A percentile compares a stretch with the other conserved stretches of the same genome.
Evolutionary conservation across 2,888 invertebrate genomes (phyloP).

Genomic region (Chouioia cunea): DNA sequence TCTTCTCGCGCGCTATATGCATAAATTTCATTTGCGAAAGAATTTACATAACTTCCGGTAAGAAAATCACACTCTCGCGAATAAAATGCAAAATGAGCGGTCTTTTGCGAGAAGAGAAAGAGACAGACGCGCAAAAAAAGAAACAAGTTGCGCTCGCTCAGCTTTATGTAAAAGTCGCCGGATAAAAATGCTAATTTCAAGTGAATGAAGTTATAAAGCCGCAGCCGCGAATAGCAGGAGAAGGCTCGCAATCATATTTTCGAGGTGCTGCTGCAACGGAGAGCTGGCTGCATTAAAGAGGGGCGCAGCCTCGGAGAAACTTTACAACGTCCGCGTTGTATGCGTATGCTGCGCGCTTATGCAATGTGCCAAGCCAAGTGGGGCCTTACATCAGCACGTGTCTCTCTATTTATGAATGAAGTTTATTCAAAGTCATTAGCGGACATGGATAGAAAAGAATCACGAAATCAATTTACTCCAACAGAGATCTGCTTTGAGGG

Average conservation of each 20-base stretch:
- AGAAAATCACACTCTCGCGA: constrained; percentile 26
- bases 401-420: constrained; percentile 39
- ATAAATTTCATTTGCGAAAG: constrained; percentile 42
- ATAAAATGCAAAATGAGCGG: constrained; percentile 16
- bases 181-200: constrained; percentile 29
- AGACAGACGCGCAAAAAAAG: constrained; percentile 1
- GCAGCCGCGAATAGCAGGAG: no score
- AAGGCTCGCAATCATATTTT: constrained; percentile 27
- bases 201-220: constrained; percentile 36
- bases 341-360: not conserved
- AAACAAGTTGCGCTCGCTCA: not conserved
- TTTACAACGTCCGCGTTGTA: not conserved
- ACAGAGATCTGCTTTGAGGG: not conserved
- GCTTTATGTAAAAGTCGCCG: constrained; percentile 28
- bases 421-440: constrained; percentile 22
- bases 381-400: constrained; percentile 29
- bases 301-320: constrained; percentile 16
- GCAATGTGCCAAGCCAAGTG: constrained; percentile 21
- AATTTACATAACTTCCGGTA: constrained; percentile 43
- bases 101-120: not conserved
- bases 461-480: not conserved
- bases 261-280: constrained; percentile 26
- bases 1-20: constrained; percentile 10
- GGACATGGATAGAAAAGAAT: not conserved
- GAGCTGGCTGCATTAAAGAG: constrained; percentile 30